These are phyloP conservation scores for Pantherophis alleghaniensis DNA, from an alignment of 2,797 vertebrate genomes.

Conservation along the genomic window DNA sequence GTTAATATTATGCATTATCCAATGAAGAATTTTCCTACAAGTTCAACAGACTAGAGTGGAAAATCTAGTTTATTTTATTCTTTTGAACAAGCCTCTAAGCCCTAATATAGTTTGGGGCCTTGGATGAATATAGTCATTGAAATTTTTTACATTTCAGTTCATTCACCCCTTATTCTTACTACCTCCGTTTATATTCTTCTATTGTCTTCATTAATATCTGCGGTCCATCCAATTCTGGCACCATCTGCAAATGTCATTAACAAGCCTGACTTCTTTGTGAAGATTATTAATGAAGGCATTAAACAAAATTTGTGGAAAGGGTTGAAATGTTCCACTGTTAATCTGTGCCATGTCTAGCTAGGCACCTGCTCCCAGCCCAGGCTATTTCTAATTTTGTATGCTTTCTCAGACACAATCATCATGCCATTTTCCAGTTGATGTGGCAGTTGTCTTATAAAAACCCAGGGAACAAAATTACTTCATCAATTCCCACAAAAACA, in stretches of 20 bases:
- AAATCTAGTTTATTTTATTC: not conserved
- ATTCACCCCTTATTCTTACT: not conserved
- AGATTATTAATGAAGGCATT: constrained; percentile 58
- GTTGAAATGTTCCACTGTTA: constrained; percentile 56
- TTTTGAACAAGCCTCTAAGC: not conserved
- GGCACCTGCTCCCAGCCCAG: constrained; percentile 42
- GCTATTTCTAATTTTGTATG: constrained; percentile 54
- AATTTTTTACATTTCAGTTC: not conserved
- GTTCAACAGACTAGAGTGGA: not conserved
- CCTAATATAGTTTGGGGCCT: not conserved
- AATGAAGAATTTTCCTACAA: not conserved
- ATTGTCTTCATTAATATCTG: constrained; percentile 16
- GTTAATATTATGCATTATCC: not conserved
- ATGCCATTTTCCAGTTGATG: constrained; percentile 8
- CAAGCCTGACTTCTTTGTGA: constrained; percentile 43
- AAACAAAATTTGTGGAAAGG: constrained; percentile 53
- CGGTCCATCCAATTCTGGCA: constrained; percentile 29
- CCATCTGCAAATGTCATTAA: constrained; percentile 42
- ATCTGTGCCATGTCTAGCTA: constrained; percentile 51
- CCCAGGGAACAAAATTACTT: not conserved
- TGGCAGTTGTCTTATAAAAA: constrained; percentile 36
- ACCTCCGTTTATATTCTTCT: not conserved
- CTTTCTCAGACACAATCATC: constrained; percentile 46
- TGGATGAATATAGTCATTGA: not conserved
- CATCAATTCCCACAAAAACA: constrained; percentile 34